A percentile compares a stretch with the other conserved stretches of the same genome.
phyloP scores from a whole-genome alignment of 1,140 invertebrate species.

The Platorchestia sp. region DNA sequence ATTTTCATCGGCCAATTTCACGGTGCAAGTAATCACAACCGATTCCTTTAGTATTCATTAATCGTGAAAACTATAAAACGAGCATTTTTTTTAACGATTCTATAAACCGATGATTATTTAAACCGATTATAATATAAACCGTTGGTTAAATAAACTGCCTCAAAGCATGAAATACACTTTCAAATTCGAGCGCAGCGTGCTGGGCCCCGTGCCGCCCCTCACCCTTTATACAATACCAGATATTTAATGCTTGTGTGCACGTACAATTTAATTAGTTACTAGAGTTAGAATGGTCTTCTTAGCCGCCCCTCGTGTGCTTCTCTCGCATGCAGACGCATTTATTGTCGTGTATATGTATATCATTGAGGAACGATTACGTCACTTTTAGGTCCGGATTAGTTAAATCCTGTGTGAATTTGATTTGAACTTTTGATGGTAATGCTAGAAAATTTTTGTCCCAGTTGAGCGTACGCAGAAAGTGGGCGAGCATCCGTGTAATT shows the following conservation, averaged over 20 bases:
- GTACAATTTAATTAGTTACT: constrained; percentile 18
- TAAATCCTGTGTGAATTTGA: background rate
- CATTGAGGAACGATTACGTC: background rate
- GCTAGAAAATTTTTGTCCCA: background rate
- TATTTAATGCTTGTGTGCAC: constrained; percentile 28
- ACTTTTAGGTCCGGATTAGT: background rate
- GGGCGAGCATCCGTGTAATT: background rate
- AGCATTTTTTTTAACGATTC: too few species aligned
- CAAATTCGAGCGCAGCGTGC: background rate
- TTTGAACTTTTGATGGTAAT: background rate
- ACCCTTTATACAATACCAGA: constrained; percentile 4
- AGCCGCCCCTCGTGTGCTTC: background rate
- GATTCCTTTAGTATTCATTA: background rate
- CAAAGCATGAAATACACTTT: background rate
- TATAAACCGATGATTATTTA: too few species aligned
- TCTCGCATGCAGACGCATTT: background rate
- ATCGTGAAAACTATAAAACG: too few species aligned
- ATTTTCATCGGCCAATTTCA: background rate
- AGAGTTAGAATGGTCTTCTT: background rate
- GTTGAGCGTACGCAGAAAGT: background rate
- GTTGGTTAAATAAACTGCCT: background rate
- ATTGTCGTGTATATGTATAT: background rate
- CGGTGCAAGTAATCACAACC: background rate
- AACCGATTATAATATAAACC: too few species aligned
- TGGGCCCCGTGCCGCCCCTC: background rate